Evolutionary conservation across 2,113 vertebrate species (phyloP).

Genomic region (Nerophis lumbriciformis): DNA sequence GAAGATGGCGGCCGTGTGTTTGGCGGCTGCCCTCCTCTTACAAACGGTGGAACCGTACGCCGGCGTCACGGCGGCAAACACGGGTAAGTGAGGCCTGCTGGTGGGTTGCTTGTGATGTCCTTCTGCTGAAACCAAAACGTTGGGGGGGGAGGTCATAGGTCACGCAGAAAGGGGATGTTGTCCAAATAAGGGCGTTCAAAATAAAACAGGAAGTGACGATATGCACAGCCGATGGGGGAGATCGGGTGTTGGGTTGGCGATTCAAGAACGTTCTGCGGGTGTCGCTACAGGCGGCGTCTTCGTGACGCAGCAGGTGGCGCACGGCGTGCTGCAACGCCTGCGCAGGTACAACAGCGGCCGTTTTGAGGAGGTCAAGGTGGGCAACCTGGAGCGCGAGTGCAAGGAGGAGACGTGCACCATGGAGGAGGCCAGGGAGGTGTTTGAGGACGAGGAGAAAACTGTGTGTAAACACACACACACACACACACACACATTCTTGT

Average conservation of each 20-base stretch:
- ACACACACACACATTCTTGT: too few relatives aligned
- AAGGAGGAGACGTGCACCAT: slow-evolving; percentile 74
- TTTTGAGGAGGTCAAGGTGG: slow-evolving; percentile 70
- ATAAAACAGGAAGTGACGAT: too few relatives aligned
- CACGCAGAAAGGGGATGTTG: too few relatives aligned
- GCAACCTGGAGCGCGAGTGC: slow-evolving; percentile 83
- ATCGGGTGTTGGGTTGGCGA: too few relatives aligned
- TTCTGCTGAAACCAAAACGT: too few relatives aligned
- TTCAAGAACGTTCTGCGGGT: too few relatives aligned
- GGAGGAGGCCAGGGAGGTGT: slow-evolving; percentile 84
- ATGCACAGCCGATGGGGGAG: too few relatives aligned
- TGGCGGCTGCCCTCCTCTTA: neutral
- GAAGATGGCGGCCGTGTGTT: neutral
- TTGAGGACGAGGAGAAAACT: slow-evolving; percentile 75
- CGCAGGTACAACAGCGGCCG: slow-evolving; percentile 78
- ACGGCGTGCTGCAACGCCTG: slow-evolving; percentile 69
- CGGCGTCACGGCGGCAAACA: neutral
- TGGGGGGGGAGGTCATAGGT: too few relatives aligned
- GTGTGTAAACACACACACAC: slow-evolving; percentile 57
- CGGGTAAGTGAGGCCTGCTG: neutral
- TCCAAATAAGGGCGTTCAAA: too few relatives aligned
- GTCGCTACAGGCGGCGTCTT: slow-evolving; percentile 68
- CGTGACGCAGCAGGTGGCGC: slow-evolving; percentile 69
- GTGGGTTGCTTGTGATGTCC: too few relatives aligned
- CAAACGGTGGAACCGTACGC: too few relatives aligned